Percentiles rank a stretch among this genome's conserved stretches.
phyloP scores from a whole-genome alignment of 1,140 invertebrate genomes.

The Drosophila ficusphila region DNA sequence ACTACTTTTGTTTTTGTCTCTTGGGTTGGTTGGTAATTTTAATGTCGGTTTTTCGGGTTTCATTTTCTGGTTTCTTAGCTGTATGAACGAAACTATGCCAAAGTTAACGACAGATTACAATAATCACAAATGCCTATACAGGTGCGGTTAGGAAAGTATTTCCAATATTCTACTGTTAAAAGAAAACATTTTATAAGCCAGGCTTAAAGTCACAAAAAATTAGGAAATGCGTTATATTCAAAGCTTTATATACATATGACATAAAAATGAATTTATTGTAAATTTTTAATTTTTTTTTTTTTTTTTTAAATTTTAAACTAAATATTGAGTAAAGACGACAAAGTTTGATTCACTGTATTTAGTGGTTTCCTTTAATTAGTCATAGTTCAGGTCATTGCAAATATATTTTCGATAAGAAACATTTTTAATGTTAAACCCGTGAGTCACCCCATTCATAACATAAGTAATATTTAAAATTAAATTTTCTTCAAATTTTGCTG shows the following conservation, averaged over 20 bases:
- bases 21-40: conserved; percentile 69
- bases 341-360: neutral
- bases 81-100: conserved; percentile 68
- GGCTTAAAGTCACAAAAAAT: too few relatives aligned
- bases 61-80: conserved; percentile 67
- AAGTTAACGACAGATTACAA: conserved; percentile 76
- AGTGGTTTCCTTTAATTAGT: neutral
- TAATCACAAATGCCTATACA: conserved; percentile 63
- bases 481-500: too few relatives aligned
- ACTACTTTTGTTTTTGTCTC: conserved; percentile 50
- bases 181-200: neutral
- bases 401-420: too few relatives aligned
- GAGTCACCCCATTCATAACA: too few relatives aligned
- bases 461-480: too few relatives aligned
- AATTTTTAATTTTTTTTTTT: too few relatives aligned
- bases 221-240: too few relatives aligned
- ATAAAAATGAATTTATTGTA: too few relatives aligned
- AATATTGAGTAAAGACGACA: too few relatives aligned
- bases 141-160: conserved; percentile 9
- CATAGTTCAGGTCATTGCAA: too few relatives aligned
- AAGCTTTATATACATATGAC: too few relatives aligned
- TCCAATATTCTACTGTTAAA: neutral
- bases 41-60: conserved; percentile 54
- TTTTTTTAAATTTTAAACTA: too few relatives aligned
- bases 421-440: neutral